Conservation (phyloP, 1,140 invertebrate species). For the Drosophila sturtevanti region DNA sequence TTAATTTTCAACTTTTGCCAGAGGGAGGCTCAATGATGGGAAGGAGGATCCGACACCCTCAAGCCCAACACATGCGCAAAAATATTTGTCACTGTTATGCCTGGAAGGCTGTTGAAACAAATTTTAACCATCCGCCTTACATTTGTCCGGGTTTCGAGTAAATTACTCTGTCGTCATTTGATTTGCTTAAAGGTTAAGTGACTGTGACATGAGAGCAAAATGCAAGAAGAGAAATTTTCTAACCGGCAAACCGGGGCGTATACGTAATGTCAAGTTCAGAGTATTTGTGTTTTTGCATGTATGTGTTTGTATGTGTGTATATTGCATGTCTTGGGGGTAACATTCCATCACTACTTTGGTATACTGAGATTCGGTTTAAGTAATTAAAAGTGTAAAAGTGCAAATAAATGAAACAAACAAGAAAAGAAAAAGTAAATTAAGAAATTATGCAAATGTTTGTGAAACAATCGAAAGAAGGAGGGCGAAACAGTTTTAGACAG, state of each 20-base stretch:
- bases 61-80: slow-evolving; percentile 55
- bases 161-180: slow-evolving; percentile 57
- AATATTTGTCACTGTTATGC: slow-evolving; percentile 55
- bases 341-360: neutral
- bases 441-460: slow-evolving; percentile 48
- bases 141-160: slow-evolving; percentile 21
- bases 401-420: slow-evolving; percentile 3
- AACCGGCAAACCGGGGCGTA: slow-evolving; percentile 37
- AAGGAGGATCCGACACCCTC: neutral
- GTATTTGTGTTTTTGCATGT: slow-evolving; percentile 7
- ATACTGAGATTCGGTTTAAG: slow-evolving; percentile 26
- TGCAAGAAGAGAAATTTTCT: slow-evolving; percentile 31
- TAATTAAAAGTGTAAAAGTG: slow-evolving; percentile 33
- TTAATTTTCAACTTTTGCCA: slow-evolving; percentile 56
- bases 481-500: slow-evolving; percentile 25
- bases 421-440: neutral
- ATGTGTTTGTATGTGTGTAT: neutral
- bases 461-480: slow-evolving; percentile 8
- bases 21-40: neutral
- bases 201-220: slow-evolving; percentile 53
- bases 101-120: slow-evolving; percentile 19
- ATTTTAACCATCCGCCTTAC: slow-evolving; percentile 6
- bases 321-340: too few relatives aligned
- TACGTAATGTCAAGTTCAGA: slow-evolving; percentile 22
- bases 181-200: slow-evolving; percentile 75